phyloP scores from a whole-genome alignment of 2,888 invertebrate species.

The Drosophila paranaensis region DNA sequence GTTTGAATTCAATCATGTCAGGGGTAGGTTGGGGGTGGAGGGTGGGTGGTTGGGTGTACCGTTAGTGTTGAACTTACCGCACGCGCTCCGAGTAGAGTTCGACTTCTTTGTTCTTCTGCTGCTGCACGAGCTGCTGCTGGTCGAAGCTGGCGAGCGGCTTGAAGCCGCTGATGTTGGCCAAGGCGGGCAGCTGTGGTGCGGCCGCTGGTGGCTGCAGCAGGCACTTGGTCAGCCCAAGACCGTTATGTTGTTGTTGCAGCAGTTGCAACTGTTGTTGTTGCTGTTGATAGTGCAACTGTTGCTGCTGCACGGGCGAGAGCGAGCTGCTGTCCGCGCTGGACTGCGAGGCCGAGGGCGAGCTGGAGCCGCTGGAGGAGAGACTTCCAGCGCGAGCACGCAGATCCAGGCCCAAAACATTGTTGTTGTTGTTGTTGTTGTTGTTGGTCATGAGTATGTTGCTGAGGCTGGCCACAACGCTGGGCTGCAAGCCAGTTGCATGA shows the following conservation, averaged over 20 bases:
- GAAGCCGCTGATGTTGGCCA: conserved; percentile 72
- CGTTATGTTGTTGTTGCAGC: conserved; percentile 59
- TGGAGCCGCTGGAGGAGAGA: conserved; percentile 91
- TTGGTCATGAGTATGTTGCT: conserved; percentile 66
- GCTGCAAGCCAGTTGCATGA: conserved; percentile 45
- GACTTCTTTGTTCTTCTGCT: conserved; percentile 90
- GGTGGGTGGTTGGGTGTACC: background rate
- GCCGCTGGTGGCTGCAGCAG: conserved; percentile 60
- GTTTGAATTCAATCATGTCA: background rate
- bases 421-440: conserved; percentile 46
- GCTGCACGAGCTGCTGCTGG: conserved; percentile 82
- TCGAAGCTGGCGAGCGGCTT: conserved; percentile 78
- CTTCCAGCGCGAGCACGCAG: conserved; percentile 90
- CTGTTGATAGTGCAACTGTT: conserved; percentile 46
- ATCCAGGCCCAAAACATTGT: conserved; percentile 81
- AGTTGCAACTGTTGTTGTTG: conserved; percentile 58
- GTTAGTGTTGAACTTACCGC: conserved; percentile 87
- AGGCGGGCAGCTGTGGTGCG: conserved; percentile 46
- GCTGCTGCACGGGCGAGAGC: conserved; percentile 77
- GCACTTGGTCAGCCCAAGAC: conserved; percentile 63
- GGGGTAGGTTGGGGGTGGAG: too few relatives aligned
- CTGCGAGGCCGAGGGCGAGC: conserved; percentile 91
- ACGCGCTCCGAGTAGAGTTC: conserved; percentile 92
- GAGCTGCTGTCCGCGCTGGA: conserved; percentile 89
- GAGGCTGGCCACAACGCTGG: conserved; percentile 63